phyloP scores from a whole-genome alignment of 2,113 vertebrate species.

The pig (Sus scrofa) region T2T-Sscrofa CM000814.6:81180501-81181000 shows the following conservation, averaged over 20 bases:
- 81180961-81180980: background rate
- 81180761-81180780: background rate
- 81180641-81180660: background rate
- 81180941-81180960: background rate
- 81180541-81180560: background rate
- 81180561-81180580: background rate
- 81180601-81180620: background rate
- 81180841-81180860: constrained; percentile 3
- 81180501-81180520: background rate
- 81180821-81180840: background rate
- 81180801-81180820: background rate
- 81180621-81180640: background rate
- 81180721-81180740: background rate
- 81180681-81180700: background rate
- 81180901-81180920: background rate
- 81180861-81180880: background rate
- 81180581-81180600: background rate
- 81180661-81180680: background rate
- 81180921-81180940: background rate
- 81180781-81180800: background rate
- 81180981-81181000: background rate
- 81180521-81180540: background rate
- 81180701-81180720: background rate
- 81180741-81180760: background rate
- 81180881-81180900: background rate